Conservation (phyloP, 64 coral and sea anemone genomes). For the Stichodactyla helianthus region DNA sequence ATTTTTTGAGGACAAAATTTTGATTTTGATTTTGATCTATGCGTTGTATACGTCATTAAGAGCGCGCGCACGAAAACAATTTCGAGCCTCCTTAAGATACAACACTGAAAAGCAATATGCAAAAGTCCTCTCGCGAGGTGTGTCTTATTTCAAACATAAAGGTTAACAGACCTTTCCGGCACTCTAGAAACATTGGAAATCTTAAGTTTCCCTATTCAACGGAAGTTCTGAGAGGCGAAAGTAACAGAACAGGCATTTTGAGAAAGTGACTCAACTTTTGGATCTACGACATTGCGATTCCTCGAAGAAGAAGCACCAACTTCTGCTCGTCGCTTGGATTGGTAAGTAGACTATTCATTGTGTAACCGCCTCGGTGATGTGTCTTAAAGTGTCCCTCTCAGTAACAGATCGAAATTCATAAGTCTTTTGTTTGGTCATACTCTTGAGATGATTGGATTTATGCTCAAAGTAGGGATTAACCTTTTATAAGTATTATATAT, state of each 20-base stretch:
- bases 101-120: neutral
- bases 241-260: conserved; percentile 2
- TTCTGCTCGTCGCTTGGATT: neutral
- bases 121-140: neutral
- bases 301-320: neutral
- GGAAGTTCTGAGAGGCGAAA: conserved; percentile 15
- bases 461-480: conserved; percentile 19
- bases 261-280: neutral
- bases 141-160: conserved; percentile 11
- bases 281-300: neutral
- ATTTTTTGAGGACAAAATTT: too few relatives aligned
- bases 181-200: neutral
- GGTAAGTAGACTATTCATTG: neutral
- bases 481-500: conserved; percentile 21
- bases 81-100: too few relatives aligned
- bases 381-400: neutral
- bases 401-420: neutral
- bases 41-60: too few relatives aligned
- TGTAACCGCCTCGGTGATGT: neutral
- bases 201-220: neutral
- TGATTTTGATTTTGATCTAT: too few relatives aligned
- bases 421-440: neutral
- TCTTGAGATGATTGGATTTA: conserved; percentile 28
- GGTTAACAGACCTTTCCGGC: conserved; percentile 18
- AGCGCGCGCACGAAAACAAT: too few relatives aligned